phyloP scores from a whole-genome alignment of 2,888 invertebrate genomes.

The Brenthis daphne region DNA sequence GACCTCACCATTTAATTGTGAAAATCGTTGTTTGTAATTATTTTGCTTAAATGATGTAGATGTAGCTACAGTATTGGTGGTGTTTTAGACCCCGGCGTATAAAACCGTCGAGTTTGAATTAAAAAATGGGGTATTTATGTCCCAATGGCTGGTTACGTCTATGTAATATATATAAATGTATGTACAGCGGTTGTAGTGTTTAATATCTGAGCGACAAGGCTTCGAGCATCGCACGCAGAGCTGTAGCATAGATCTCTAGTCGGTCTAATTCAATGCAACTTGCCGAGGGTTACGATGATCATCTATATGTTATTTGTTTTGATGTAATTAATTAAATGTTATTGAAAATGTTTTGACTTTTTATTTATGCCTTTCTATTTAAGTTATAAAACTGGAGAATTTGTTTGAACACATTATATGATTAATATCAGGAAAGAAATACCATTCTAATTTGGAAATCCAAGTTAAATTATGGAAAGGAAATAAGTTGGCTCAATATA shows the following conservation, averaged over 20 bases:
- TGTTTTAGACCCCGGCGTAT: neutral
- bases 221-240: slow-evolving; percentile 23
- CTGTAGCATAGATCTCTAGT: slow-evolving; percentile 69
- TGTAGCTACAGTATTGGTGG: neutral
- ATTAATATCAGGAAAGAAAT: too few relatives aligned
- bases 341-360: slow-evolving; percentile 58
- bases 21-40: slow-evolving; percentile 28
- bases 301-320: slow-evolving; percentile 80
- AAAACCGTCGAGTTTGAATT: too few relatives aligned
- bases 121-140: too few relatives aligned
- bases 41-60: slow-evolving; percentile 4
- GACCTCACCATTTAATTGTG: slow-evolving; percentile 17
- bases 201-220: neutral
- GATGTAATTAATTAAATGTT: slow-evolving; percentile 81
- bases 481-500: too few relatives aligned
- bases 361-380: slow-evolving; percentile 36
- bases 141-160: neutral
- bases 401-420: too few relatives aligned
- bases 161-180: neutral
- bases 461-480: too few relatives aligned
- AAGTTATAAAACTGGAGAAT: too few relatives aligned
- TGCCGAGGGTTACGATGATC: slow-evolving; percentile 68
- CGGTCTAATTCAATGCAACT: slow-evolving; percentile 76
- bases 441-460: too few relatives aligned
- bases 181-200: slow-evolving; percentile 7